Evolutionary conservation across 2,888 invertebrate genomes (phyloP).

Genomic region (Hydrotaea diabolus): DNA sequence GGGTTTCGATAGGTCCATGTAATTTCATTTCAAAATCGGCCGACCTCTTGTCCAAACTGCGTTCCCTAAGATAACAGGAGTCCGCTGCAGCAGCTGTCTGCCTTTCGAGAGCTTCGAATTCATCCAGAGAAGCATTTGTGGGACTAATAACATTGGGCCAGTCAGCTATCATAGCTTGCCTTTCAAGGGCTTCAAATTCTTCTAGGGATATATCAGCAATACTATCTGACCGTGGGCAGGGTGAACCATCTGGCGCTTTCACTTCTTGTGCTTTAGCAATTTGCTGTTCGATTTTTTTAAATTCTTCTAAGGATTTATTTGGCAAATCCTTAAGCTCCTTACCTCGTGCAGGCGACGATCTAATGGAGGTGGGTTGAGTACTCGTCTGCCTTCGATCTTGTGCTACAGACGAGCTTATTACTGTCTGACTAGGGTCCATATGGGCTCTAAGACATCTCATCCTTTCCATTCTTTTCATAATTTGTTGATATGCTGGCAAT

Average conservation of each 20-base stretch:
- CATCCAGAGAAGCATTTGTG: background rate
- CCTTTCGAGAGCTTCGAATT: constrained; percentile 9
- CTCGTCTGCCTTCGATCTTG: background rate
- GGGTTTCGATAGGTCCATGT: background rate
- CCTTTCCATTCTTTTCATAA: constrained; percentile 49
- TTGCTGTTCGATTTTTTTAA: background rate
- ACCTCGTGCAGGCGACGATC: too few relatives aligned
- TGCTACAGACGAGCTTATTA: background rate
- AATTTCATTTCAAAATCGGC: background rate
- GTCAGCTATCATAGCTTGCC: background rate
- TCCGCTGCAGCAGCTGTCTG: background rate
- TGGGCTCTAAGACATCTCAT: constrained; percentile 14
- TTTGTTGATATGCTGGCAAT: constrained; percentile 46
- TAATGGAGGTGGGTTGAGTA: background rate
- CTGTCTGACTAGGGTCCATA: background rate
- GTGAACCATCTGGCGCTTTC: background rate
- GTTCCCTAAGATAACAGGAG: too few relatives aligned
- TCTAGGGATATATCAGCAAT: background rate
- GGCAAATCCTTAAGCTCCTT: too few relatives aligned
- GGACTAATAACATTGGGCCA: too few relatives aligned
- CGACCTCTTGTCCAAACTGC: background rate
- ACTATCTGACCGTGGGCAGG: background rate
- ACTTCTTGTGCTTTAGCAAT: background rate
- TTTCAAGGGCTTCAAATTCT: constrained; percentile 29
- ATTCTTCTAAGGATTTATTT: background rate